phyloP scores from a whole-genome alignment of 2,888 invertebrate genomes.

The Acleris sparsana region DNA sequence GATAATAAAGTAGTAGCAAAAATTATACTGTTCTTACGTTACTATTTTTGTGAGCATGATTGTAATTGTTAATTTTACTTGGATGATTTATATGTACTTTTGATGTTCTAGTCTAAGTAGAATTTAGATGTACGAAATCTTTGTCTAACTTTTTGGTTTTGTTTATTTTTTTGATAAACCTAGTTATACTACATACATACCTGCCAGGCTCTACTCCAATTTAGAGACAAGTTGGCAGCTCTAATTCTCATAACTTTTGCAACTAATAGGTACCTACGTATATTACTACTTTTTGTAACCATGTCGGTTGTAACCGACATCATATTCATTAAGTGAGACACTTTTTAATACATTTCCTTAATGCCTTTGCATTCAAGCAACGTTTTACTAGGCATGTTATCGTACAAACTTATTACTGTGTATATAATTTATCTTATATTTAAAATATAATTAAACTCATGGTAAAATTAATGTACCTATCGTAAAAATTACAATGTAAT shows the following conservation, averaged over 20 bases:
- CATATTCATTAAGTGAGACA: background rate
- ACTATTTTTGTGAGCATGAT: constrained; percentile 32
- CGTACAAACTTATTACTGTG: background rate
- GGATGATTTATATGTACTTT: constrained; percentile 41
- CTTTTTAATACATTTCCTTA: background rate
- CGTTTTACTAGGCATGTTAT: background rate
- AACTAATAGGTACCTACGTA: too few relatives aligned
- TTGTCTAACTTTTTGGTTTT: constrained; percentile 17
- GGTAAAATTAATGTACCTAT: constrained; percentile 23
- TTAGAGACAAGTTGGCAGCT: too few relatives aligned
- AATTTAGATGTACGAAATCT: constrained; percentile 34
- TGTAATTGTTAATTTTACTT: constrained; percentile 32
- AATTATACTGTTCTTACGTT: constrained; percentile 25
- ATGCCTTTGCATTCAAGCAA: background rate
- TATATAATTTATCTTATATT: constrained; percentile 3
- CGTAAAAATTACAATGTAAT: constrained; percentile 18
- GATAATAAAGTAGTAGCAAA: constrained; percentile 22
- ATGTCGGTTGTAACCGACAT: too few relatives aligned
- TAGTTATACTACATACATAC: background rate
- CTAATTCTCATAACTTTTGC: too few relatives aligned
- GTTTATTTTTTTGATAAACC: constrained; percentile 3
- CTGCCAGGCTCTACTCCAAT: background rate
- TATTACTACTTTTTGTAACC: too few relatives aligned
- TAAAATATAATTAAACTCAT: constrained; percentile 14
- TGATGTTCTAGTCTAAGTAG: constrained; percentile 52